Base-by-base conservation (phyloP, 2,113 vertebrate genomes). In the Motacilla alba region DNA sequence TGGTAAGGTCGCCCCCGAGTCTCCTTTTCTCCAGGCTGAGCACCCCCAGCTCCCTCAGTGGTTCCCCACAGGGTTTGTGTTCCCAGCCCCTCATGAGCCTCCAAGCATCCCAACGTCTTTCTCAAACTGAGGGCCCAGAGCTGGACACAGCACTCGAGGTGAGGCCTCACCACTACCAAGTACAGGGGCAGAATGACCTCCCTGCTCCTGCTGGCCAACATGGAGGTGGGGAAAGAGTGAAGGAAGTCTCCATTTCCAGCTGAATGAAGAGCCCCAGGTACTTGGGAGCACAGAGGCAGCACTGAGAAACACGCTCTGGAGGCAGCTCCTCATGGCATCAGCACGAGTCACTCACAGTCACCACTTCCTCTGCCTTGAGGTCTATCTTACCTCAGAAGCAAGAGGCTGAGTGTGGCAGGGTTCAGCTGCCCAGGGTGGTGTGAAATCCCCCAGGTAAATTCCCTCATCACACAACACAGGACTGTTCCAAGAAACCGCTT, bases 291-390 rank as follows among this genome's bases (percentile, higher is more conserved):
- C n/a, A 62, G 60, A 87, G 76, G 26, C 6, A 6, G 26, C 50
- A 31, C 0, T 33, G 47, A 93, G 47, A 87, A 89, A 68, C 0
- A 1, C 0, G 0, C 28, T 15, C 43, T 3, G 3, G 22, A 66
- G 27, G 62, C 79, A 28, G 56, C 75, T 91, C 44, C 66, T 60
- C 55, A 8, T 0, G 0, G 15, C 4, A 0, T 9, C 74, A 52
- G 23, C 58, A 11, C 0, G 0, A 56, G 75, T 20, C 59, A 76
- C 52, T 35, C 4, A 0, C 7, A 2, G 30, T 5, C 7, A 4
- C 3, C 18, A 23, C 28, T 46, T 58, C 78, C 78, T 68, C 8
- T 1, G 6, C 2, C 35, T 11, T 4, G 1, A 52, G 46, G 17
- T 60, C 59, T 16, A 1, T 24, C 37, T 64, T 4, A 43, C 12